Conservation (phyloP, 2,113 vertebrate genomes). For the Myodes glareolus region DNA sequence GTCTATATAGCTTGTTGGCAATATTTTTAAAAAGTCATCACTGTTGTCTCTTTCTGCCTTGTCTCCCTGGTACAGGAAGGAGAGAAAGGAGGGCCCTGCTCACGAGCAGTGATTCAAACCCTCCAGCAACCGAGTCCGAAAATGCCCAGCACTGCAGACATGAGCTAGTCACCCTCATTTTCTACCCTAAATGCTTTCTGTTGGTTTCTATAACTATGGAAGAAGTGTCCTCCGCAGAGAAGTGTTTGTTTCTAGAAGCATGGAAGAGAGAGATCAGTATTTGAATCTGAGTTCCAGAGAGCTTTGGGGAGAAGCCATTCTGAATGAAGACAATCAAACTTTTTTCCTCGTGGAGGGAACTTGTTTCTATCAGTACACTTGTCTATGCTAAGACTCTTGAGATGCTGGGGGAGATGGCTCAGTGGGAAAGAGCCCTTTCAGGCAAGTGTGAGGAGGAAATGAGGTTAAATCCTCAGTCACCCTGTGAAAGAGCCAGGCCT, state of each 20-base stretch:
- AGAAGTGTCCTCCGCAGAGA: slow-evolving; percentile 12
- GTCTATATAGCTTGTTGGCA: not conserved
- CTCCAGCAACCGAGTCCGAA: not conserved
- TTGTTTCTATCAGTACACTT: not conserved
- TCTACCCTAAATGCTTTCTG: slow-evolving; percentile 32
- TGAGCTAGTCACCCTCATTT: slow-evolving; percentile 36
- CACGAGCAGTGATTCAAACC: slow-evolving; percentile 48
- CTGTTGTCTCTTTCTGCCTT: slow-evolving; percentile 6
- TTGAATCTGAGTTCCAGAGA: not conserved
- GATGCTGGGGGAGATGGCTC: not conserved
- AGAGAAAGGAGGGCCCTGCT: slow-evolving; percentile 16
- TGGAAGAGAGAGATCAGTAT: slow-evolving; percentile 12
- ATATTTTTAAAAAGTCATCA: not conserved
- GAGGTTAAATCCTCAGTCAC: not conserved
- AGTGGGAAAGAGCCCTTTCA: not conserved
- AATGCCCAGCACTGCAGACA: slow-evolving; percentile 60
- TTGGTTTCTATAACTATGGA: slow-evolving; percentile 12
- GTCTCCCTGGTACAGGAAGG: slow-evolving; percentile 14
- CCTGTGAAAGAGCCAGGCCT: not conserved
- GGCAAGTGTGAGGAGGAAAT: not conserved
- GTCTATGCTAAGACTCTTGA: not conserved
- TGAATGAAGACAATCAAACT: not conserved
- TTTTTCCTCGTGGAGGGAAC: not conserved
- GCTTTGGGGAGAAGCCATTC: not conserved
- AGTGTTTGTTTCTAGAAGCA: slow-evolving; percentile 20